These are phyloP conservation scores for Microcebus ravelobensis DNA, from an alignment of 2,113 vertebrate genomes.

Conservation along the genomic window DNA sequence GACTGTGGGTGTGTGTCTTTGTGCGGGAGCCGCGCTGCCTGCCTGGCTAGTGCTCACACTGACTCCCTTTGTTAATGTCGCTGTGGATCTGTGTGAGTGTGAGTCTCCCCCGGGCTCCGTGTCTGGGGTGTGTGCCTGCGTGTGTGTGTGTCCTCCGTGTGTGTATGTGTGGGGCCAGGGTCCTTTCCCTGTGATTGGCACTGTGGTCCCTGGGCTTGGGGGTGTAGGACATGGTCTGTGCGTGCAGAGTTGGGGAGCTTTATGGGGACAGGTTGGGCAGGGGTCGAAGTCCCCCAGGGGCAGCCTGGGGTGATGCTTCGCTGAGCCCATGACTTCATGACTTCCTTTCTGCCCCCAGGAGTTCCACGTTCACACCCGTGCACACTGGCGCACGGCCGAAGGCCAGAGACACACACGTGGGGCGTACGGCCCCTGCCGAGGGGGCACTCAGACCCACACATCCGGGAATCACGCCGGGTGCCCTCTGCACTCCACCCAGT, in stretches of 20 bases:
- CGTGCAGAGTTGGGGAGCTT: background rate
- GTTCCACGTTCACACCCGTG: background rate
- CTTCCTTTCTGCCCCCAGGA: background rate
- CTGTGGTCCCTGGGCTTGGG: background rate
- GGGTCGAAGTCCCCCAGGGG: background rate
- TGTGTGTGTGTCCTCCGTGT: background rate
- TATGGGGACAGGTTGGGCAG: background rate
- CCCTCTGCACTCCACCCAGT: background rate
- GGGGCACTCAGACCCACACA: background rate
- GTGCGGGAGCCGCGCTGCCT: slow-evolving; percentile 48
- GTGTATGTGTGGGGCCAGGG: background rate
- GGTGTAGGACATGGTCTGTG: background rate
- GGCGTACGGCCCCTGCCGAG: background rate
- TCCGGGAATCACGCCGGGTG: background rate
- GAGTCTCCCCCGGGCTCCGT: background rate
- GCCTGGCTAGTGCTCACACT: background rate
- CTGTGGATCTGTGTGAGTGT: background rate
- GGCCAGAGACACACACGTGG: background rate
- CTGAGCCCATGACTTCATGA: background rate
- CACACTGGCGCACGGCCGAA: background rate
- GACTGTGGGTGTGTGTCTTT: slow-evolving; percentile 59
- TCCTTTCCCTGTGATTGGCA: background rate
- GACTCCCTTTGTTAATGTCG: slow-evolving; percentile 71
- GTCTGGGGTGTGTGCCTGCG: background rate
- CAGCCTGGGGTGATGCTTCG: background rate